Evolutionary conservation across 2,888 invertebrate species (phyloP).

Genomic region (Drosophila silvestris): DNA sequence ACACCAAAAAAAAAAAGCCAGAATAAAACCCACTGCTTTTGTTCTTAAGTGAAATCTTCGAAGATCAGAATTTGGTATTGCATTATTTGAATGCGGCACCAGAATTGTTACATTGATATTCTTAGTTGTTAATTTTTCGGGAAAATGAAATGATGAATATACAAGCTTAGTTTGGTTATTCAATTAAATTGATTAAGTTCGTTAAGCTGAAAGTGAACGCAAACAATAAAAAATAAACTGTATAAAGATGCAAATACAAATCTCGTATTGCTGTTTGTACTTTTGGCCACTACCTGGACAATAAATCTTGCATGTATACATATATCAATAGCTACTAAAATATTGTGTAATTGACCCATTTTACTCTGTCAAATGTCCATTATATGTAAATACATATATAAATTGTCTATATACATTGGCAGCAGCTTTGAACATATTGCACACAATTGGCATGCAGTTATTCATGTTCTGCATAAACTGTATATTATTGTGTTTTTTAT

Average conservation of each 20-base stretch:
- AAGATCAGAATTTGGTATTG: constrained; percentile 26
- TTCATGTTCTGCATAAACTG: constrained; percentile 48
- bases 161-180: constrained; percentile 64
- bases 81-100: constrained; percentile 36
- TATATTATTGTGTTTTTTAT: constrained; percentile 63
- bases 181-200: constrained; percentile 59
- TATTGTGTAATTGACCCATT: constrained; percentile 22
- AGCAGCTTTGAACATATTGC: constrained; percentile 11
- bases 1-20: constrained; percentile 40
- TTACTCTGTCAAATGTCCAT: constrained; percentile 18
- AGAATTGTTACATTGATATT: constrained; percentile 71
- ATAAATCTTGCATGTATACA: constrained; percentile 52
- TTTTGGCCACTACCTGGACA: constrained; percentile 57
- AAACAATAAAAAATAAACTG: constrained; percentile 42
- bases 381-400: background rate
- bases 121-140: constrained; percentile 62
- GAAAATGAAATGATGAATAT: constrained; percentile 30
- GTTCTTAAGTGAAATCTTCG: constrained; percentile 34
- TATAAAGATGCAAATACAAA: constrained; percentile 40
- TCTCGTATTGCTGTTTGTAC: constrained; percentile 39
- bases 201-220: constrained; percentile 61
- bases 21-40: constrained; percentile 50
- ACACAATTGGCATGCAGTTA: constrained; percentile 48
- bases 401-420: constrained; percentile 14
- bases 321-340: constrained; percentile 18